Conservation (phyloP, 53 echinoderm and acorn worm species). For the Astropecten irregularis region DNA sequence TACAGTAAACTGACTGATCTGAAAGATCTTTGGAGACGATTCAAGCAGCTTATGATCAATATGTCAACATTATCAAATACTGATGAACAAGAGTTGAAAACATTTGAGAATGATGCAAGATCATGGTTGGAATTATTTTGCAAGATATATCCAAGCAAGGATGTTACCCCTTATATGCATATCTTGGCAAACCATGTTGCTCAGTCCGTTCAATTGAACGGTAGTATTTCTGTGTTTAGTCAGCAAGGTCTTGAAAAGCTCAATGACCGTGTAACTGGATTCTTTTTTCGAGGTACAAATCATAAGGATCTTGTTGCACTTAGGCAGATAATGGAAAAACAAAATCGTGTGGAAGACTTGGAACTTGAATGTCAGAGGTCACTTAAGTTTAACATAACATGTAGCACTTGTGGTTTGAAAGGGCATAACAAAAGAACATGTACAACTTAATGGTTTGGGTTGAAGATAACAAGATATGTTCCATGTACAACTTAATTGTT, state of each 20-base stretch:
- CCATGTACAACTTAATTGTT: too few species aligned
- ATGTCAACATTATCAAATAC: too few species aligned
- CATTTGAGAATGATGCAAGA: slow-evolving; percentile 2
- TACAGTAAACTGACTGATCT: background rate
- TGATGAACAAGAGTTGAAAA: background rate
- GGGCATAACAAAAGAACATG: too few species aligned
- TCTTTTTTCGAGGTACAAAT: slow-evolving; percentile 32
- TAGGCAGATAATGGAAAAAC: slow-evolving; percentile 45
- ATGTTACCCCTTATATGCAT: slow-evolving; percentile 49
- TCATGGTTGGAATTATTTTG: slow-evolving; percentile 17
- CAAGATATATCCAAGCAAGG: slow-evolving; percentile 33
- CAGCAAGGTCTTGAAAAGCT: slow-evolving; percentile 53
- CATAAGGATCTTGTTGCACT: slow-evolving; percentile 26
- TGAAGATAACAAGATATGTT: background rate
- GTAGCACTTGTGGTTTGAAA: background rate
- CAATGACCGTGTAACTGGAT: slow-evolving; percentile 21
- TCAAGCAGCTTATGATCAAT: background rate
- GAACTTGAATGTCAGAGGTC: background rate
- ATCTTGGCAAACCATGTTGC: background rate
- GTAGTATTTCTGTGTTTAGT: slow-evolving; percentile 16
- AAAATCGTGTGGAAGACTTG: slow-evolving; percentile 30
- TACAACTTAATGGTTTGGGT: background rate
- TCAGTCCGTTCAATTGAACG: slow-evolving; percentile 12
- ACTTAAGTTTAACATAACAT: background rate
- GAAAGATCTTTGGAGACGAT: background rate